Base-by-base conservation (phyloP, 2,113 vertebrate genomes). In the Scytalopus superciliaris region DNA sequence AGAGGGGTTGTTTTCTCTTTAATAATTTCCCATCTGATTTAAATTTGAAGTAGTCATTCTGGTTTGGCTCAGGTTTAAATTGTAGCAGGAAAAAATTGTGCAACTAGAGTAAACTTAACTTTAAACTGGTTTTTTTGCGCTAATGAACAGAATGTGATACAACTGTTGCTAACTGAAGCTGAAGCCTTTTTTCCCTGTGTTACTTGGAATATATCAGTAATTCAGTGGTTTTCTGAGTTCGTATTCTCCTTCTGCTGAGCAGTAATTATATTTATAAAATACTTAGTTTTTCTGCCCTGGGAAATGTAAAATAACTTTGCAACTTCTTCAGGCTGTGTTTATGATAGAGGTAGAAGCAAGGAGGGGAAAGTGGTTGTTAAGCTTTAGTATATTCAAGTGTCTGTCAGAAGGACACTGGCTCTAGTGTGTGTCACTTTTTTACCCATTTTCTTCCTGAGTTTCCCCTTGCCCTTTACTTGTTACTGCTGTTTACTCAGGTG, bases 1-100 rank as follows among this genome's bases (percentile, higher is more conserved):
- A 79, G 35, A 59, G 52, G 62, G 35, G 23, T 83, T 90, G 53
- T 87, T 95, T 93, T 93, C 23, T 86, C 74, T 77, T 44, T 75
- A 74, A 76, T 92, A 1, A 2, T 76, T 84, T 86, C 63, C 75
- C 91, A 91, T 92, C 88, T 95, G 90, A 96, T 93, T 96, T 92
- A 70, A 90, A 94, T 97, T 95, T 96, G 88, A 94, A 89, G 47
- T 84, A 94, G 73, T 87, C 39, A 42, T 87, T 94, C 87, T 94
- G 69, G 56, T 84, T 93, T 96, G 89, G 92, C 80, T 87, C 90
- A 75, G 0, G 1, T 84, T 81, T 93, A 78, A 77, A 59, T 67
- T 70, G 35, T 56, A 93, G 52, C 73, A 94, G 87, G 92, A 87
- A 84, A 95, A 94, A 87, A 52, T 78, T 95, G 52, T 93, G 87